Conservation (phyloP, 1,140 invertebrate genomes). For the Drosophila busckii region DNA sequence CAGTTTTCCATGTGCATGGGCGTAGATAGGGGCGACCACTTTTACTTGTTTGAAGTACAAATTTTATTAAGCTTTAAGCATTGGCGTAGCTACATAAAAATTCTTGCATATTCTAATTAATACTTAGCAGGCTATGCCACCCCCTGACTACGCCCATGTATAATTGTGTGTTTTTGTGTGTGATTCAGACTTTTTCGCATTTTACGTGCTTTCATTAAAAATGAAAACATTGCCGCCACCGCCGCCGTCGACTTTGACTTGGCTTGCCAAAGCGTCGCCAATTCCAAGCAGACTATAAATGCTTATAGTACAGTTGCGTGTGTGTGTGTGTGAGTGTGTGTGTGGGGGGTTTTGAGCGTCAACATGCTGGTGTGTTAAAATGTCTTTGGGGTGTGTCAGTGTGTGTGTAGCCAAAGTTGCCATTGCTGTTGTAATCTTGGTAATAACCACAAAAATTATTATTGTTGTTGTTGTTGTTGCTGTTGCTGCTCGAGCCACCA, state of each 20-base stretch:
- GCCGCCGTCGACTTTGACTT: slow-evolving; percentile 39
- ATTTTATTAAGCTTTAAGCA: too few relatives aligned
- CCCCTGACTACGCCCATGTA: neutral
- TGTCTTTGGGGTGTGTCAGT: neutral
- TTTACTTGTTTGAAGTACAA: too few relatives aligned
- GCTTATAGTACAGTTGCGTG: slow-evolving; percentile 28
- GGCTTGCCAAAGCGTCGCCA: slow-evolving; percentile 42
- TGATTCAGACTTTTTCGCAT: slow-evolving; percentile 68
- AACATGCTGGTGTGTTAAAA: neutral
- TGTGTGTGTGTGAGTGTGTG: slow-evolving; percentile 17
- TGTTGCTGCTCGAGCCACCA: slow-evolving; percentile 7
- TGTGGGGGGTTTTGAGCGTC: slow-evolving; percentile 3
- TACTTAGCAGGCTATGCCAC: too few relatives aligned
- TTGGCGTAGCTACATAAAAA: too few relatives aligned
- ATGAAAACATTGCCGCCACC: slow-evolving; percentile 75
- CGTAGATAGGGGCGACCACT: slow-evolving; percentile 5
- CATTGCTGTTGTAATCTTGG: slow-evolving; percentile 65
- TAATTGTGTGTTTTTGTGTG: neutral
- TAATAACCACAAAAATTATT: slow-evolving; percentile 76
- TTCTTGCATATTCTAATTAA: too few relatives aligned
- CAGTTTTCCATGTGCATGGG: neutral
- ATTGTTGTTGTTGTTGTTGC: slow-evolving; percentile 52
- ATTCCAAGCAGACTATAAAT: slow-evolving; percentile 73
- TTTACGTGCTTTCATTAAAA: slow-evolving; percentile 77
- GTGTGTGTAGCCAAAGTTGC: slow-evolving; percentile 32